Conservation (phyloP, 2,888 invertebrate species). For the Vandiemenella viatica region DNA sequence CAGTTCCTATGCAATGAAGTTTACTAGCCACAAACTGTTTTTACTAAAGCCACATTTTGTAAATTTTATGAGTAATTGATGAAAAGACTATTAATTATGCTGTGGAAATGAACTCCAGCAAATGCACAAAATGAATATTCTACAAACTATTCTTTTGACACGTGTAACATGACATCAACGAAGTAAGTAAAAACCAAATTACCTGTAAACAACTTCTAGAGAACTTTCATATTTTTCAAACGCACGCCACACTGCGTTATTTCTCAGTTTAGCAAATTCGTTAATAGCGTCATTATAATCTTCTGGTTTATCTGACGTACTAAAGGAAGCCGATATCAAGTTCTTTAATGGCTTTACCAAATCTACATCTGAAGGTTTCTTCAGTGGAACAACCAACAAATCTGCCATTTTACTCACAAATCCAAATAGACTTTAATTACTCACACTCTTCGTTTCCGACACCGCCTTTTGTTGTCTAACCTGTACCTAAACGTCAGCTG, state of each 20-base stretch:
- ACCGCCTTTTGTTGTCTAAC: not conserved
- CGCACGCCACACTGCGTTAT: conserved; percentile 79
- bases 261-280: conserved; percentile 74
- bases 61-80: no score
- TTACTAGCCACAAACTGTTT: no score
- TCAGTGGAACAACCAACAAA: conserved; percentile 75
- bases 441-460: not conserved
- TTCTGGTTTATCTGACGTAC: conserved; percentile 51
- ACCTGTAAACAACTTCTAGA: conserved; percentile 86
- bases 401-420: conserved; percentile 37
- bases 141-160: no score
- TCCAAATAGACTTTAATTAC: not conserved
- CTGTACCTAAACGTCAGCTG: not conserved
- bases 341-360: conserved; percentile 82
- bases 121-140: no score
- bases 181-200: conserved; percentile 27
- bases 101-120: no score
- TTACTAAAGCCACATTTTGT: no score
- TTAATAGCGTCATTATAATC: conserved; percentile 60
- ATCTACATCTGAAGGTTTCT: conserved; percentile 91
- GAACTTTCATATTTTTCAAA: conserved; percentile 89
- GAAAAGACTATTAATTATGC: no score
- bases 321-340: conserved; percentile 78
- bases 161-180: not conserved
- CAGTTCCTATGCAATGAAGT: no score